Base-by-base conservation (phyloP, 53 echinoderm and acorn worm species). In the Antedon mediterranea region DNA sequence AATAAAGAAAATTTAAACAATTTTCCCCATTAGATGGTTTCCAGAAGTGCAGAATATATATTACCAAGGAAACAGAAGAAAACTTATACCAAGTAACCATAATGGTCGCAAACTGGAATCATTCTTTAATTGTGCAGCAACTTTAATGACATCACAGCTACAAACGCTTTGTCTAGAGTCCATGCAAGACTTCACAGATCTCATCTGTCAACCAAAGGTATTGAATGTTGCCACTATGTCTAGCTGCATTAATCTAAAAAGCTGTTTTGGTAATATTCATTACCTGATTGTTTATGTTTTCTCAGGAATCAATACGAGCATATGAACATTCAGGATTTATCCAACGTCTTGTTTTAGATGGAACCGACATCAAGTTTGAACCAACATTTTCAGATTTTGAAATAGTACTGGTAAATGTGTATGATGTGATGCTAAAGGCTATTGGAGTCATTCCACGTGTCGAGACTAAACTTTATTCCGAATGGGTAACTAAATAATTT, bases 41-140 rank as follows among this genome's bases (percentile, higher is more conserved):
- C 97, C 97, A 29, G 97, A 95, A 42, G 97, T 95, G 32, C 97
- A 92, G 85, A 95, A 95, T 78, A 95, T 95, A 83, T 95, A 95
- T 43, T 95, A 92, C 75, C 97, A 95, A 74, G 97, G 97, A 31
- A 95, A 95, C 88, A 76, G 97, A 15, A 78, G 92, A 43, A 95
- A 95, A 43, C 97, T 87, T 31, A 97, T 95, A 32, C 92, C 97
- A 31, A 95, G 97, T 86, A 95, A 91, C 81, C 91, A 95, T 83
- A 88, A 89, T 37, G 91, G 87, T 30, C 87, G 89, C 82, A 92
- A 92, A 84, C 78, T 95, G 73, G 97, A 95, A 73, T 84, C 91
- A 18, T 94, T 95, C 86, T 95, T 95, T 79, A 95, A 95, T 86
- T 89, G 97, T 84, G 97, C 97, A 20, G 97, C 92, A 2, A 80